Evolutionary conservation across 2,888 invertebrate species (phyloP), one percentile per base, ranked within the genome.

Genomic region (Rhamphomyia laevipes): DNA sequence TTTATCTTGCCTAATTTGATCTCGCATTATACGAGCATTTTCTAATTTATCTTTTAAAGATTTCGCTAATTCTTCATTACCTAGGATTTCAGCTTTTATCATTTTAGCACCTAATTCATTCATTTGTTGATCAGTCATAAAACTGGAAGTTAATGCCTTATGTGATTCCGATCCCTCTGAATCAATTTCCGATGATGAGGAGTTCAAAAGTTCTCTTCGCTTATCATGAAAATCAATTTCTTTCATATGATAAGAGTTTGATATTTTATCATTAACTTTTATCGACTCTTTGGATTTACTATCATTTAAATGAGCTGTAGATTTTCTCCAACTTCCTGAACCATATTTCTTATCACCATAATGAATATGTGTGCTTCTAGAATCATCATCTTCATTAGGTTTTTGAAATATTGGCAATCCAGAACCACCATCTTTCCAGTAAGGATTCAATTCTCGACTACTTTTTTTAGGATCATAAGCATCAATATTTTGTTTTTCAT

Each of bases 1-100:
- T 3, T 48, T 49, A 16, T 13, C 12, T 21, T 16, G 40, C 17
- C 53, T 52, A 3, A 47, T 43, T 33, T 52, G 46, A 16, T 55
- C 58, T 31, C 69, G 64, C 12, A 60, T 71, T 49, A 76, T 72
- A 57, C 84, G 76, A 1, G 89, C 88, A 21, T 71, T 71, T 55
- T 86, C 84, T 41, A 95, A 68, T 65, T 90, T 82, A 4, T 68
- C 62, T 68, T 87, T 88, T 43, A 95, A 71, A 62, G 86, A 78
- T 35, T 68, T 64, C 0, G 84, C 84, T 47, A 85, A 65, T 53
- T 77, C 77, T 63, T 66, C 71, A 64, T 95, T 82, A 16, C 93
- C 95, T 76, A 92, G 79, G 58, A 99, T 80, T 77, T 97, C 94
- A 13, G 96, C 95, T 73, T 93, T 93, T 0, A 97, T 74, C 54